Base-by-base conservation (phyloP, 2,797 vertebrate genomes). In the Eleutherodactylus coqui region DNA sequence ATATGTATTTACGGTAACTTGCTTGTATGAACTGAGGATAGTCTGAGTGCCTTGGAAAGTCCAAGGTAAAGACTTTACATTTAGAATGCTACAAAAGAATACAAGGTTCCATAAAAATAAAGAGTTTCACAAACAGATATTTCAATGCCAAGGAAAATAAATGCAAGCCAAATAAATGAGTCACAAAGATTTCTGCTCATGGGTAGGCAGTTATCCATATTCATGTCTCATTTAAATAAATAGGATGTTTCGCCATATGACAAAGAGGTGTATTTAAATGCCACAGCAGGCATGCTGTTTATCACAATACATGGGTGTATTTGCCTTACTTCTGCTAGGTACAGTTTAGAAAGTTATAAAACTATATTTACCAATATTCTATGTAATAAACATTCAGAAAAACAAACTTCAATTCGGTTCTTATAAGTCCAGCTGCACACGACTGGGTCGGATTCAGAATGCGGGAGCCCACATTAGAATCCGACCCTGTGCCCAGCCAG, bases 181-280 rank as follows among this genome's bases (percentile, higher is more conserved):
- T 85, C 84, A 85, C 49, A 69, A 27, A 3, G 60, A 79, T 72
- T 64, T 45, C 36, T 79, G 43, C 41, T 55, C 53, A 73, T 80
- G 69, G 77, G 77, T 80, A 75, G 84, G 84, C 69, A 58, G 77
- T 80, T 58, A 85, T 85, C 51, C 84, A 85, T 85, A 85, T 85
- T 85, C 77, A 85, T 85, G 62, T 21, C 69, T 41, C 51, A 85
- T 75, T 73, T 80, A 47, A 43, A 85, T 70, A 85, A 79, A 80
- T 29, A 85, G 51, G 67, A 73, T 73, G 41, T 85, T 80, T 80
- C 16, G 36, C 76, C 77, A 80, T 84, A 84, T 80, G 77, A 85
- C 69, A 80, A 60, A 85, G 83, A 69, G 49, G 84, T 82, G 64
- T 72, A 82, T n/a, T 82, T 38, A 82, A 82, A 82, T 82, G 80